Base-by-base conservation (phyloP, 2,113 vertebrate species). In the Hippocampus mohnikei region DNA sequence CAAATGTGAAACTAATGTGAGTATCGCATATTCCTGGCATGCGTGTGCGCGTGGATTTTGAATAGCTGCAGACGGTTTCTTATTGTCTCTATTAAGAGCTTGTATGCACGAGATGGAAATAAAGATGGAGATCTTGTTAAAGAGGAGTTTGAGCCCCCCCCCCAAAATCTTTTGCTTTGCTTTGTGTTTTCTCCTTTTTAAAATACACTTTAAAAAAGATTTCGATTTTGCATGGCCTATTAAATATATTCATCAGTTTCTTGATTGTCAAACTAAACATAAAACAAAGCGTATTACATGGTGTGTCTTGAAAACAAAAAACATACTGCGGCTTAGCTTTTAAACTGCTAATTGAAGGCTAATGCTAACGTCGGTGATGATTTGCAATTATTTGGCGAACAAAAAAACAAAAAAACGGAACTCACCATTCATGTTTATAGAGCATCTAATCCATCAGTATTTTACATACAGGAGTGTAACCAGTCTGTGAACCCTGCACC, bases 401-500 rank as follows among this genome's bases (percentile, higher is more conserved):
- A 23, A 2, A 23, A 23, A 20, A 21, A n/a, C n/a, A n/a, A 61
- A 21, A 23, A 23, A n/a, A 23, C 10, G 52, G 9, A 55, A 21
- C 41, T 4, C 60, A 37, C 58, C 58, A 33, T 33, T 33, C 29
- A 40, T 20, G 15, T 1, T 2, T 27, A 37, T 62, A 1, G 6
- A 61, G 59, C 33, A 61, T 21, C 1, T 20, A 18, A 18, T 37
- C 15, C 5, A 33, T 33, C 5, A 61, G 5, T 37, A 9, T 21
- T 9, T 9, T 13, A 13, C 37, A 64, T 6, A 64, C 1, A 67
- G 21, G 42, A 61, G 61, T 72, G 9, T 76, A 73, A 77, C 80
- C 86, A 79, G 27, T 60, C 72, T 69, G 53, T 78, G 82, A 86
- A 83, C 80, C 66, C 75, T 82, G 66, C 78, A 55, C 72, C 59